Percentiles rank a stretch among this genome's conserved stretches.
These are phyloP conservation scores for Lonchura striata DNA, from an alignment of 2,113 vertebrate genomes.

Conservation along the genomic window DNA sequence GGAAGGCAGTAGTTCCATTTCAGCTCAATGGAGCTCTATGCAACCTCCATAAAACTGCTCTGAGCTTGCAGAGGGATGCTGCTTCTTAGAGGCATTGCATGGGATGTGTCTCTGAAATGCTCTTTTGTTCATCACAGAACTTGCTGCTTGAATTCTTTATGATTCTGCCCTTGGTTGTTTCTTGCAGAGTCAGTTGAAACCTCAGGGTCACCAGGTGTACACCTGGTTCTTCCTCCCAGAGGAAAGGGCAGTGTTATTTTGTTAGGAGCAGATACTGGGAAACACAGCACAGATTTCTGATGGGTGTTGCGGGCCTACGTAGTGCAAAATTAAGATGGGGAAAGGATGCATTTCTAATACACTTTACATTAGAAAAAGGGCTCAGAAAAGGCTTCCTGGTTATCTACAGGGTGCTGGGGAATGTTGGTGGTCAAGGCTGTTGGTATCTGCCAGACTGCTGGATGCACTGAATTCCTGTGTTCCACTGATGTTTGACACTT, in stretches of 20 bases:
- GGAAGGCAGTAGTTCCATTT: constrained; percentile 15
- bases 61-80: neutral
- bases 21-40: constrained; percentile 30
- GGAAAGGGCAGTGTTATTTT: neutral
- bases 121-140: neutral
- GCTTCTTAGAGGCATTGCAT: neutral
- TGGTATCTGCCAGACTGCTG: neutral
- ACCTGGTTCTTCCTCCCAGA: neutral
- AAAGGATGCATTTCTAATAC: neutral
- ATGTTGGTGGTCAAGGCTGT: neutral
- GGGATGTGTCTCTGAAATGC: neutral
- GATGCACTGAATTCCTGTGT: neutral
- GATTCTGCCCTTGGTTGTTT: neutral
- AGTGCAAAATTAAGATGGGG: neutral
- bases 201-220: neutral
- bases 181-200: neutral
- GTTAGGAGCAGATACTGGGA: neutral
- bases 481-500: neutral
- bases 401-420: neutral
- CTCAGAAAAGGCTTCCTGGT: too few relatives aligned
- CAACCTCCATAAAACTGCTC: neutral
- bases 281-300: neutral
- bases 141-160: neutral
- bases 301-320: neutral
- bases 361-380: too few relatives aligned